These are phyloP conservation scores for Platichthys flesus DNA, from an alignment of 2,113 vertebrate genomes.

Conservation along the genomic window DNA sequence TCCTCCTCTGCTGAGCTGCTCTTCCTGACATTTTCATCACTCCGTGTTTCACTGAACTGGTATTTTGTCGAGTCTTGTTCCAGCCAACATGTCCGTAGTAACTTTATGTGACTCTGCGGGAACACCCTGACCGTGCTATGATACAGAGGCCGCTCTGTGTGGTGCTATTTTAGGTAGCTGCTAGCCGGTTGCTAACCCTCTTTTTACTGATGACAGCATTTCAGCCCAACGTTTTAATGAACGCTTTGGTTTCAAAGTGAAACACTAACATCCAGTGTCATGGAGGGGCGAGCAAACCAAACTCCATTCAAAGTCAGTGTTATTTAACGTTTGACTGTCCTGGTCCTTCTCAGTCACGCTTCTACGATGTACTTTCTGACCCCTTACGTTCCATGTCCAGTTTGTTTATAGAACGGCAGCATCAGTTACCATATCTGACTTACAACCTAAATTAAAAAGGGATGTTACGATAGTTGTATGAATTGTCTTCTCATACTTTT, in stretches of 20 bases:
- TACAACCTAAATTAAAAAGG: not conserved
- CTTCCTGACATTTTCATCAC: conserved; percentile 5
- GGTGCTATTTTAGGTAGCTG: not conserved
- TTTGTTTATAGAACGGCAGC: not conserved
- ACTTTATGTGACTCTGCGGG: not conserved
- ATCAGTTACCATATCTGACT: not conserved
- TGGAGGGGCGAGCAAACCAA: not conserved
- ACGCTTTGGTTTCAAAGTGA: not conserved
- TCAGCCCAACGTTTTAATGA: not conserved
- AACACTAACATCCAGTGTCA: not conserved
- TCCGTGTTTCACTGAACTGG: conserved; percentile 37
- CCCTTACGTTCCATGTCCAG: no score
- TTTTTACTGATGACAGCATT: not conserved
- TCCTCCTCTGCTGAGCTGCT: not conserved
- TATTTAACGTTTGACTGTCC: not conserved
- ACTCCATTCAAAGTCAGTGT: not conserved
- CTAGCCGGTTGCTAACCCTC: conserved; percentile 45
- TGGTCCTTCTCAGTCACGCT: not conserved
- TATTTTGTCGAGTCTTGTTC: conserved; percentile 39
- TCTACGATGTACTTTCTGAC: not conserved
- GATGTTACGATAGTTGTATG: no score
- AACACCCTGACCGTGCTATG: not conserved
- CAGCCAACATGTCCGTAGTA: not conserved
- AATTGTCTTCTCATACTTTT: no score
- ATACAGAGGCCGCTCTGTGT: no score